phyloP scores from a whole-genome alignment of 2,888 invertebrate species.

The Aplocera efformata region DNA sequence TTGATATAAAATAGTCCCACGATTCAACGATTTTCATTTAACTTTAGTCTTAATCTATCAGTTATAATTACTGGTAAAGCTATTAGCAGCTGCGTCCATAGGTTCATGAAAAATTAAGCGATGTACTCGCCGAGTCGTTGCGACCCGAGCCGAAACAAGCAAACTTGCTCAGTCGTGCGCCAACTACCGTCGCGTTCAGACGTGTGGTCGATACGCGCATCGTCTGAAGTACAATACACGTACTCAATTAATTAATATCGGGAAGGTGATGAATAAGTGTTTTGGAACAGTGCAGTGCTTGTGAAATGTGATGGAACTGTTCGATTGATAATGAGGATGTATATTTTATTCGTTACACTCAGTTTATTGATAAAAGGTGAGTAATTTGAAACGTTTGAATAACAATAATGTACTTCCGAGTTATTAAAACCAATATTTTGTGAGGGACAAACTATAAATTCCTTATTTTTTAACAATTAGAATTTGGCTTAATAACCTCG shows the following conservation, averaged over 20 bases:
- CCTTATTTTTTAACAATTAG: too few species aligned
- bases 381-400: constrained; percentile 13
- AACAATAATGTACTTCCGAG: constrained; percentile 2
- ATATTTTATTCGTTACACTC: constrained; percentile 61
- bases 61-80: constrained; percentile 42
- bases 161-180: constrained; percentile 53
- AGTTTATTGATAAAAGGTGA: constrained; percentile 69
- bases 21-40: not conserved
- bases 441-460: too few species aligned
- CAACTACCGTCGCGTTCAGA: constrained; percentile 37
- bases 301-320: constrained; percentile 68
- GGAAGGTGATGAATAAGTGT: constrained; percentile 2
- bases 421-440: constrained; percentile 1
- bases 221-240: constrained; percentile 12
- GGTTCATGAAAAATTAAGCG: constrained; percentile 69
- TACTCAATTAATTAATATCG: constrained; percentile 12
- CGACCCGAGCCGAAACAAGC: constrained; percentile 40
- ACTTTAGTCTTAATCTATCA: constrained; percentile 25
- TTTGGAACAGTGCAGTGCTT: constrained; percentile 23
- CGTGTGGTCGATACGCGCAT: constrained; percentile 29
- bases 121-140: constrained; percentile 43
- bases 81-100: constrained; percentile 61
- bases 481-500: constrained; percentile 5
- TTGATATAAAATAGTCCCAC: constrained; percentile 1
- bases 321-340: constrained; percentile 63